A percentile compares a stretch with the other conserved stretches of the same genome.
phyloP scores from a whole-genome alignment of 2,797 vertebrate genomes.

The Hozukius guyotensis region DNA sequence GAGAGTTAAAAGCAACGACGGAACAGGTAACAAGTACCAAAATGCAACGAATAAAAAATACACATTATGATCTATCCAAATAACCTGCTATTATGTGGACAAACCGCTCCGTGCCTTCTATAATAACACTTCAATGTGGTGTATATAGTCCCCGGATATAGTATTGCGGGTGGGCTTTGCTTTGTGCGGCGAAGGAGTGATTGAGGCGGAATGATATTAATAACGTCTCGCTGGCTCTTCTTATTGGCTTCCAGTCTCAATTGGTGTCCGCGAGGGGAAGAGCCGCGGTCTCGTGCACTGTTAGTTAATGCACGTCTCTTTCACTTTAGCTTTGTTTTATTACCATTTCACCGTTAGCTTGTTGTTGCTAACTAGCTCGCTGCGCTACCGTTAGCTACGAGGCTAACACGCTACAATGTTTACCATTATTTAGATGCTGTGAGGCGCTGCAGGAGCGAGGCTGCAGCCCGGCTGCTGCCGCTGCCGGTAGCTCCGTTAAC shows the following conservation, averaged over 20 bases:
- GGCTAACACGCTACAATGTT: constrained; percentile 52
- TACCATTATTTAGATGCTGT: too few relatives aligned
- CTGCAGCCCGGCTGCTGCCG: too few relatives aligned
- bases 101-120: constrained; percentile 58
- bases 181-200: constrained; percentile 85
- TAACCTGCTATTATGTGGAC: constrained; percentile 33
- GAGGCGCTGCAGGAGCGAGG: too few relatives aligned
- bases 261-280: constrained; percentile 61
- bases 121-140: constrained; percentile 81
- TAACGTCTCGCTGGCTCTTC: constrained; percentile 85
- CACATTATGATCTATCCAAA: constrained; percentile 65
- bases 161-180: constrained; percentile 86
- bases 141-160: constrained; percentile 93
- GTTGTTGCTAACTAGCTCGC: constrained; percentile 72
- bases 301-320: neutral
- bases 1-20: constrained; percentile 87
- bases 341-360: constrained; percentile 58
- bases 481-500: too few relatives aligned
- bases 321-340: neutral
- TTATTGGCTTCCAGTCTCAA: constrained; percentile 84
- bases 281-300: neutral
- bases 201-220: constrained; percentile 92
- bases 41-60: constrained; percentile 82
- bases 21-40: constrained; percentile 87
- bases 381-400: constrained; percentile 62